Percentiles rank a stretch among this genome's conserved stretches.
These are phyloP conservation scores for Blastomussa wellsi DNA, from an alignment of 92 coral and sea anemone genomes.

Conservation along the genomic window DNA sequence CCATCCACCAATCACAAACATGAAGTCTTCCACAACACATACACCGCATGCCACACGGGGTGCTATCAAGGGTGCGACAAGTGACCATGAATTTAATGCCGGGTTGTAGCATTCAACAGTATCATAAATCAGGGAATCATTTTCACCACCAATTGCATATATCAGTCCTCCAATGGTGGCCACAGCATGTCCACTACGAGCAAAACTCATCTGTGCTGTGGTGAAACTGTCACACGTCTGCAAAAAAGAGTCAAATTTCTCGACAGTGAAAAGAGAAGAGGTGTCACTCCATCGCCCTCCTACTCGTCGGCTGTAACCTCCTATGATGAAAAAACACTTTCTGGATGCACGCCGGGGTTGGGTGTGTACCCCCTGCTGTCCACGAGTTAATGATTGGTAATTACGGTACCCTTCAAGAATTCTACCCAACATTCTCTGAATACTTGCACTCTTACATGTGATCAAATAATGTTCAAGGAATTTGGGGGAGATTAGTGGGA, in stretches of 20 bases:
- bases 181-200: constrained; percentile 88
- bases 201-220: constrained; percentile 67
- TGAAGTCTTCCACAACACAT: constrained; percentile 79
- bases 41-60: constrained; percentile 94
- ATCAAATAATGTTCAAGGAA: constrained; percentile 63
- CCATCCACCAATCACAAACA: constrained; percentile 99
- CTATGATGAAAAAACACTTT: constrained; percentile 83
- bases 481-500: constrained; percentile 79
- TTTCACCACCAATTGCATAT: constrained; percentile 96
- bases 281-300: constrained; percentile 92
- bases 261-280: constrained; percentile 75
- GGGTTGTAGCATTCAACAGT: constrained; percentile 91
- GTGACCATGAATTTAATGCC: constrained; percentile 74
- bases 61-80: constrained; percentile 76
- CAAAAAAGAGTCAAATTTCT: constrained; percentile 78
- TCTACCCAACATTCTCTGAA: constrained; percentile 70
- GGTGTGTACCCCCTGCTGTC: constrained; percentile 34
- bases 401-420: constrained; percentile 71
- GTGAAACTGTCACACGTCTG: constrained; percentile 67
- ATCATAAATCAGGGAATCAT: constrained; percentile 94
- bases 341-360: constrained; percentile 83
- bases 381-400: constrained; percentile 70
- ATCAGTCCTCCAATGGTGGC: constrained; percentile 74
- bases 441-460: constrained; percentile 72
- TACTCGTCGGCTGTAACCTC: constrained; percentile 79